Percentiles rank a stretch among this genome's conserved stretches.
phyloP scores from a whole-genome alignment of 2,113 vertebrate species.

The Seriola dumerili region DNA sequence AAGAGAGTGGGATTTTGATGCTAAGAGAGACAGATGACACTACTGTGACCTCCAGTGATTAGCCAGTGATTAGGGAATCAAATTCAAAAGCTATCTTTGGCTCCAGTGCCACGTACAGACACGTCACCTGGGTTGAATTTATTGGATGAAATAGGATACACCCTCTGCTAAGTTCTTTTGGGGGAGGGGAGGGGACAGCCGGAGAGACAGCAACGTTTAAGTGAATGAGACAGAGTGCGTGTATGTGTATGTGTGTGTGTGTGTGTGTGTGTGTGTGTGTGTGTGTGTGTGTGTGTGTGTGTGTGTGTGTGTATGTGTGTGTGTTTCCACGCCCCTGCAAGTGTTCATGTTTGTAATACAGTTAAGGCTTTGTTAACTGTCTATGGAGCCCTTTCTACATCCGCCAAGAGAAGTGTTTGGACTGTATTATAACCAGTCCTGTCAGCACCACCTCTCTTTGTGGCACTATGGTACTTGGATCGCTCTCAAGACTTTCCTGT shows the following conservation, averaged over 20 bases:
- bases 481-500: conserved; percentile 40
- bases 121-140: conserved; percentile 62
- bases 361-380: conserved; percentile 64
- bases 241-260: background rate
- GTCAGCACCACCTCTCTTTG: conserved; percentile 44
- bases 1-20: conserved; percentile 44
- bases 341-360: conserved; percentile 58
- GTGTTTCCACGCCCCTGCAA: conserved; percentile 25
- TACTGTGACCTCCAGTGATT: conserved; percentile 54
- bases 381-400: conserved; percentile 55
- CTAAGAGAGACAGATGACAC: conserved; percentile 70
- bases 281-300: conserved; percentile 2
- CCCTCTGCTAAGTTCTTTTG: conserved; percentile 24
- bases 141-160: conserved; percentile 69
- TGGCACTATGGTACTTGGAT: conserved; percentile 39
- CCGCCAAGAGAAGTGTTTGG: conserved; percentile 67
- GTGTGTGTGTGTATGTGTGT: background rate
- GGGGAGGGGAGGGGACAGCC: background rate
- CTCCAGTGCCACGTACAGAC: conserved; percentile 67
- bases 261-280: background rate
- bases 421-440: conserved; percentile 54
- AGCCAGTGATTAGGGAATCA: conserved; percentile 49
- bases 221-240: conserved; percentile 53
- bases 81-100: conserved; percentile 77
- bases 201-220: conserved; percentile 27